Evolutionary conservation across 2,113 vertebrate species (phyloP), one percentile per base, ranked within the genome.

Genomic region (Mesitornis unicolor): DNA sequence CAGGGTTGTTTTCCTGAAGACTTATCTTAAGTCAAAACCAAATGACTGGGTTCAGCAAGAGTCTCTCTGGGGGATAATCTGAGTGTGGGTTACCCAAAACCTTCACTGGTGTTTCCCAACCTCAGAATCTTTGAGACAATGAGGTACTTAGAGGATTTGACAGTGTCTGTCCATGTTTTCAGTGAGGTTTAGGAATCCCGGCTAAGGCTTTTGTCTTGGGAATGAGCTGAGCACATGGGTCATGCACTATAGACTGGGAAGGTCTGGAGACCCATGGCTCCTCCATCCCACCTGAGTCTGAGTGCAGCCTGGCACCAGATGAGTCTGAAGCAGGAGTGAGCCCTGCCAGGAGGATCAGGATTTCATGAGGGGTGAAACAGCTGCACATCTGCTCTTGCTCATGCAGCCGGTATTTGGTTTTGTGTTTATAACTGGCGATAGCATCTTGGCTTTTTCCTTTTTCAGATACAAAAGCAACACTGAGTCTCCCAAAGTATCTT

Each of bases 161-260:
- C 10, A 4, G 7, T 24, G 38, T 33, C 64, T 74, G 29, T 8
- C 43, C 6, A 1, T 11, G 7, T 69, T 77, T 59, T 42, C 64
- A 35, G 40, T 2, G 18, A 57, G n/a, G 8, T 81, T 64, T 15
- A 36, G 59, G 24, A 45, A 50, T 38, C 20, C 8, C 59, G 48
- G 31, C 6, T 40, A 24, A 22, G 7, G 59, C 26, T 8, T 17
- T 13, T 26, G 12, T 38, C 2, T 11, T 48, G 31, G 40, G 45
- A 80, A 40, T 2, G 40, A 75, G 35, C 10, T 1, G 64, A 63
- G 51, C 4, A 2, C 0, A 1, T 31, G 24, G 9, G 29, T 38
- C 63, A 79, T 38, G 47, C 57, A 68, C 63, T 79, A 2, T 47
- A 38, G 51, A 5, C 29, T 38, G 78, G 67, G 7, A n/a, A 31